Base-by-base conservation (phyloP, 2,113 vertebrate genomes). In the Odontesthes bonariensis region DNA sequence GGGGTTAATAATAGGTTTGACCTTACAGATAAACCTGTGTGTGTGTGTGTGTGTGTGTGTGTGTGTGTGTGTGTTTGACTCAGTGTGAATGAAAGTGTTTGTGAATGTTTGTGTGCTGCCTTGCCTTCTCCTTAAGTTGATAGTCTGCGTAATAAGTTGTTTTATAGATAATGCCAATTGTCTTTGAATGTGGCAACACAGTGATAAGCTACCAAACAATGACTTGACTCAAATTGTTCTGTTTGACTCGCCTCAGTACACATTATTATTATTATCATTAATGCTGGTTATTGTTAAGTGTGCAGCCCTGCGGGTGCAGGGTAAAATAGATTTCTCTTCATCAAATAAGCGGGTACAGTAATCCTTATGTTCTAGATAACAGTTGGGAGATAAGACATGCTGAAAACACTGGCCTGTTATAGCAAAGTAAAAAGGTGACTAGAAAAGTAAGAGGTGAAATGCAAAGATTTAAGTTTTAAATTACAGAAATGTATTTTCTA, bases 1-100 rank as follows among this genome's bases (percentile, higher is more conserved):
- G 90, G 79, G 90, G 92, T 92, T 93, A 94, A 92, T 94, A 86
- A 87, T 85, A 84, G 81, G 69, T 86, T 86, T 91, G 91, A 92
- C 91, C 91, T 84, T 33, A n/a, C 63, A 82, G 89, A 92, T 92
- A 92, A 92, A 84, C 65, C 59, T 74, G 59, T 69, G 61, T 76
- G 79, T 79, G 75, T 75, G 22, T 77, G 66, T 83, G 82, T 81
- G 69, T 87, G 74, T 76, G 74, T 76, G 59, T 69, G 57, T 76
- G 77, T 78, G 75, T 74, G 27, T 75, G 70, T 83, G 82, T 81
- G 63, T 87, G 74, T 76, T 54, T 72, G 69, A 22, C 19, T 52
- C 9, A 22, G 60, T 66, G 75, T 67, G 52, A 72, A 14, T 66
- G 4, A 23, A 57, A 63, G 69, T 82, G 82, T 83, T 73, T 87